Evolutionary conservation across 2,797 vertebrate species (phyloP).

Genomic region (Mormyrus proboscirostris): DNA sequence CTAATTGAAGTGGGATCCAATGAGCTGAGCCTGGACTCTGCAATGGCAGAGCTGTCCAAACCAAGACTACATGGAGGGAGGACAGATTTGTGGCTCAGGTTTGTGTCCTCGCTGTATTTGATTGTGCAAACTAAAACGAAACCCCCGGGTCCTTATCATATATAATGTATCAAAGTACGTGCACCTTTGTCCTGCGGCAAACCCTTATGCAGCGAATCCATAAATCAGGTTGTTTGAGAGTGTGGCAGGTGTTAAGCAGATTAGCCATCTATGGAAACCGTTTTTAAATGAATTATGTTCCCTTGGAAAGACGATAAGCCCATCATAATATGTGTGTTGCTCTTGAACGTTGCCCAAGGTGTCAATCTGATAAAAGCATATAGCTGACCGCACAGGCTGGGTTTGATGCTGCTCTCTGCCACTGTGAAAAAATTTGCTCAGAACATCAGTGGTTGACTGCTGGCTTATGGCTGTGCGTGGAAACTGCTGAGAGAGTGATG

Average conservation of each 20-base stretch:
- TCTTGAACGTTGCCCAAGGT: neutral
- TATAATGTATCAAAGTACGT: neutral
- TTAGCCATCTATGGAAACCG: neutral
- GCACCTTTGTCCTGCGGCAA: neutral
- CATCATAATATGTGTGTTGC: neutral
- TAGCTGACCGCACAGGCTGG: conserved; percentile 9
- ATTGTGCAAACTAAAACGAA: neutral
- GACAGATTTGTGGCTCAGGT: neutral
- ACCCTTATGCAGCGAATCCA: neutral
- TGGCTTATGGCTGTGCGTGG: neutral
- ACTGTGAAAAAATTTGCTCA: neutral
- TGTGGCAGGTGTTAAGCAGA: neutral
- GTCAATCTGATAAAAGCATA: conserved; percentile 16
- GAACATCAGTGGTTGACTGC: neutral
- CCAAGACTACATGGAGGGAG: neutral
- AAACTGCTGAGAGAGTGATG: conserved; percentile 7
- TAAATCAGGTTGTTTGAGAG: neutral
- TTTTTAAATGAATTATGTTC: neutral
- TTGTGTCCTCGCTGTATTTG: neutral
- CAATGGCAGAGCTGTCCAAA: neutral
- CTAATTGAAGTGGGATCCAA: neutral
- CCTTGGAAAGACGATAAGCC: neutral
- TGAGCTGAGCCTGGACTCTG: neutral
- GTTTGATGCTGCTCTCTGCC: neutral
- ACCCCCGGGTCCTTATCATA: neutral